Conservation (phyloP, 2,888 invertebrate genomes). For the Rhagonycha lutea region DNA sequence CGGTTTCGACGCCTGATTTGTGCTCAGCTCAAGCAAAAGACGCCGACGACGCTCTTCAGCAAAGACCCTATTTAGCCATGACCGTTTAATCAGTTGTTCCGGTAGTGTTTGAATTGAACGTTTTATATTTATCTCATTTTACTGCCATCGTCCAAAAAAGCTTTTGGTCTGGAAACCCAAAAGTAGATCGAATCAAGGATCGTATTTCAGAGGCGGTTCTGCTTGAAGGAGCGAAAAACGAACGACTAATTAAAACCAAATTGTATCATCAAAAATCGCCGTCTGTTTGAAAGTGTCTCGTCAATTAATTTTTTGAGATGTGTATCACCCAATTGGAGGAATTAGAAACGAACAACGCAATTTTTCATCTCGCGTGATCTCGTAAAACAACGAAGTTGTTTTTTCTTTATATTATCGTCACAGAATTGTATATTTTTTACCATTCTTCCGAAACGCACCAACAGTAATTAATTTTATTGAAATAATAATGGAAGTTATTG, state of each 20-base stretch:
- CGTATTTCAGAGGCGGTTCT: not conserved
- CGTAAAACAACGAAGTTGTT: conserved; percentile 28
- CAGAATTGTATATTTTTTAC: not conserved
- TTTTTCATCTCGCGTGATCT: conserved; percentile 25
- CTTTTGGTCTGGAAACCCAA: not conserved
- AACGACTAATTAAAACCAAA: not conserved
- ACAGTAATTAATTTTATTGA: not conserved
- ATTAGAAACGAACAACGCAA: not conserved
- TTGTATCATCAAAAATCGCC: not conserved
- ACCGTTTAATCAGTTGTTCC: conserved; percentile 54
- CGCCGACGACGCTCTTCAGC: conserved; percentile 53
- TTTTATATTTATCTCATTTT: conserved; percentile 8
- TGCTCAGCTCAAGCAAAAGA: conserved; percentile 62
- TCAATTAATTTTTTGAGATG: not conserved
- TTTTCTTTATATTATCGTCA: not conserved
- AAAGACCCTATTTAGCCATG: conserved; percentile 60
- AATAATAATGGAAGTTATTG: conserved; percentile 15
- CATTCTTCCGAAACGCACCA: not conserved
- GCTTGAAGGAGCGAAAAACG: conserved; percentile 1
- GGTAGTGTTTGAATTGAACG: conserved; percentile 19
- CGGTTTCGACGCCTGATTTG: conserved; percentile 59
- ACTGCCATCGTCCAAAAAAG: conserved; percentile 27
- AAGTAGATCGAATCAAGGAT: not conserved
- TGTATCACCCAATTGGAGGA: not conserved
- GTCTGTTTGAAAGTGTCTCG: not conserved